Conservation (phyloP, 2,888 invertebrate genomes). For the Macrosiphum euphorbiae region DNA sequence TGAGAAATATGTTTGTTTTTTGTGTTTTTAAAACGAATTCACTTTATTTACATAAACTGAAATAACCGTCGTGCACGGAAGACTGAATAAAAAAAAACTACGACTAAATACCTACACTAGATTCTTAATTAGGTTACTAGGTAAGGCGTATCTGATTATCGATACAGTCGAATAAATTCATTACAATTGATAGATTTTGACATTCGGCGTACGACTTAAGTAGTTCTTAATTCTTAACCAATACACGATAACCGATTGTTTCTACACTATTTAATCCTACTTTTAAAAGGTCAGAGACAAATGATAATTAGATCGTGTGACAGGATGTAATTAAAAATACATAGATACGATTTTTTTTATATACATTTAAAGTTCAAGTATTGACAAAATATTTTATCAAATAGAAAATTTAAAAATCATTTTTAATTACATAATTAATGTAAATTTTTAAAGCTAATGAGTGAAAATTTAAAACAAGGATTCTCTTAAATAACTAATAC, state of each 20-base stretch:
- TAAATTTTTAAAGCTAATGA: too few relatives aligned
- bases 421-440: too few relatives aligned
- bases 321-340: too few relatives aligned
- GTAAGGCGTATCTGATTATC: slow-evolving; percentile 45
- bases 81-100: slow-evolving; percentile 26
- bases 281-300: slow-evolving; percentile 57
- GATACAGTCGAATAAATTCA: slow-evolving; percentile 49
- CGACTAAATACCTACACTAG: background rate
- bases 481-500: too few relatives aligned
- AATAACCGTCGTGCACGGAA: slow-evolving; percentile 31
- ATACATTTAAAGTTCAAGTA: too few relatives aligned
- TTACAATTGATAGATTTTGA: slow-evolving; percentile 21
- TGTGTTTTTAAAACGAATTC: slow-evolving; percentile 5
- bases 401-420: too few relatives aligned
- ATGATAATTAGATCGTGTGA: slow-evolving; percentile 28
- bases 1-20: background rate
- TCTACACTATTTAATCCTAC: slow-evolving; percentile 5
- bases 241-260: background rate
- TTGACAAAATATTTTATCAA: too few relatives aligned
- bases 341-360: too few relatives aligned
- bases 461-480: too few relatives aligned
- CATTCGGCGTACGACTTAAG: background rate
- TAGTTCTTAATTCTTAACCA: slow-evolving; percentile 24
- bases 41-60: slow-evolving; percentile 7
- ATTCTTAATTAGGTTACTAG: slow-evolving; percentile 2